A percentile compares a stretch with the other conserved stretches of the same genome.
Evolutionary conservation across 2,888 invertebrate species (phyloP).

Genomic region (Notodonta dromedarius): DNA sequence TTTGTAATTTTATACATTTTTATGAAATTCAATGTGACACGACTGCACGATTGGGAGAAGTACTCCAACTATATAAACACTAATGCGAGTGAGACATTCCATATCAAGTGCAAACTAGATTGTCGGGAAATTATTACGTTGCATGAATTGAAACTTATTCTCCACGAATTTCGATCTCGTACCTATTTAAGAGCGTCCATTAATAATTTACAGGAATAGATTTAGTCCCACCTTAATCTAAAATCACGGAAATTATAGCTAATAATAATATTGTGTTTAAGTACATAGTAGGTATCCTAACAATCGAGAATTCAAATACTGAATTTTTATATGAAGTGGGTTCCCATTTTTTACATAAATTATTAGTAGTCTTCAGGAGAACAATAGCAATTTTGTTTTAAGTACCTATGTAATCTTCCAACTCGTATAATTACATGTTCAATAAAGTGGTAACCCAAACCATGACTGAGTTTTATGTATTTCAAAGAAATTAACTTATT

Average conservation of each 20-base stretch:
- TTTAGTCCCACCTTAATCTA: slow-evolving; percentile 6
- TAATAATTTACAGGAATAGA: slow-evolving; percentile 2
- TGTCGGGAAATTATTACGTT: slow-evolving; percentile 21
- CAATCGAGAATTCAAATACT: background rate
- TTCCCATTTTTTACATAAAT: background rate
- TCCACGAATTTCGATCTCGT: slow-evolving; percentile 29
- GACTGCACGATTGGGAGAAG: slow-evolving; percentile 66
- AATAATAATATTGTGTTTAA: background rate
- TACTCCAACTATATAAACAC: slow-evolving; percentile 64
- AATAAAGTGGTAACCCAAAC: slow-evolving; percentile 28
- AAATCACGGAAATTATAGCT: slow-evolving; percentile 1
- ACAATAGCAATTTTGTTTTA: background rate
- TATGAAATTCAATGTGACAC: slow-evolving; percentile 77
- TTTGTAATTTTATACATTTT: slow-evolving; percentile 84
- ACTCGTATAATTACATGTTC: background rate
- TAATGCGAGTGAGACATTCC: slow-evolving; percentile 82
- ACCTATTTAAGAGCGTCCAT: slow-evolving; percentile 6
- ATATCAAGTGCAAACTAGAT: slow-evolving; percentile 68
- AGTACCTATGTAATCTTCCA: background rate
- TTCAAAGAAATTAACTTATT: slow-evolving; percentile 38
- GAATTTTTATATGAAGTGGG: background rate
- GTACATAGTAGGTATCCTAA: background rate
- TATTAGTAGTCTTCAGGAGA: too few species aligned
- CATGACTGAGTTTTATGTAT: slow-evolving; percentile 37
- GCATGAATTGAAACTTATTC: slow-evolving; percentile 19